Evolutionary conservation across 2,888 invertebrate species (phyloP).

Genomic region (Cerastoderma edule): DNA sequence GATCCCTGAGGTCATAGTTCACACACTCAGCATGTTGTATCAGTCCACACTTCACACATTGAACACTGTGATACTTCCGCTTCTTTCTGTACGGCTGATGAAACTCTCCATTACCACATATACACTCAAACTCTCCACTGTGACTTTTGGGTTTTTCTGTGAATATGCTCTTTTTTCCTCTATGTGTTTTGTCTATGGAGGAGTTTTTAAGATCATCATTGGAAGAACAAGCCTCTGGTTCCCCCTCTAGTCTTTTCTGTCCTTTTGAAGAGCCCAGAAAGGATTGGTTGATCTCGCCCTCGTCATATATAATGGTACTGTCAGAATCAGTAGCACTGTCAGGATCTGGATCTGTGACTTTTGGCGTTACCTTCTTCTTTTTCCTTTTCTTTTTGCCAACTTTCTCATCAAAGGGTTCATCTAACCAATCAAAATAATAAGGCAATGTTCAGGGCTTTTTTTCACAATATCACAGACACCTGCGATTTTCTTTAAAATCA

Average conservation of each 20-base stretch:
- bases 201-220: neutral
- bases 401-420: too few species aligned
- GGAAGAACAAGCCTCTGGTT: neutral
- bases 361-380: slow-evolving; percentile 9
- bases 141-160: slow-evolving; percentile 43
- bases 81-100: slow-evolving; percentile 80
- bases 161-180: slow-evolving; percentile 44
- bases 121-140: slow-evolving; percentile 83
- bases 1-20: slow-evolving; percentile 83
- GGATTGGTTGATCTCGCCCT: too few species aligned
- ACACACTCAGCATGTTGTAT: slow-evolving; percentile 89
- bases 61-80: slow-evolving; percentile 82
- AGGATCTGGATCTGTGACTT: slow-evolving; percentile 21
- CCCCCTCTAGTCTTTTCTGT: too few species aligned
- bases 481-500: too few species aligned
- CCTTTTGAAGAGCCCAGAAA: too few species aligned
- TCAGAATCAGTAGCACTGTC: slow-evolving; percentile 30
- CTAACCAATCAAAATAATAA: too few species aligned
- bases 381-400: slow-evolving; percentile 20
- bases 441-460: too few species aligned
- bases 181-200: neutral
- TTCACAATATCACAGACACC: too few species aligned
- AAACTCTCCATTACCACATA: slow-evolving; percentile 81
- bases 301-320: slow-evolving; percentile 7
- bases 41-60: slow-evolving; percentile 87